Evolutionary conservation across 2,113 vertebrate species (phyloP).

Genomic region (Pogona vitticeps): DNA sequence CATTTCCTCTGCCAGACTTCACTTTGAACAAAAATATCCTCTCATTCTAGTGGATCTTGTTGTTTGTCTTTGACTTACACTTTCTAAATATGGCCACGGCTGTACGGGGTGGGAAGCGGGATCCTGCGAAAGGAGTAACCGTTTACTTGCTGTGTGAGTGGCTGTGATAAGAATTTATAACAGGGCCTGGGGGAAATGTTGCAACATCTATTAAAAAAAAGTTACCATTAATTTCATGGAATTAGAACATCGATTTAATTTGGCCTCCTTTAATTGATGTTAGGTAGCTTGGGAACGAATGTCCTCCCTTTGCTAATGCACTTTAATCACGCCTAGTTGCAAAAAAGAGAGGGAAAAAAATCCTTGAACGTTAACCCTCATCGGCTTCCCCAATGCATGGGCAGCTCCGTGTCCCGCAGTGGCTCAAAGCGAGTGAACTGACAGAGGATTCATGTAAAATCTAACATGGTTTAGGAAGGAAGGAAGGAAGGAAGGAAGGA

Average conservation of each 20-base stretch:
- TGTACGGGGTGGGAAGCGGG: neutral
- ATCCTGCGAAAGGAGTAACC: slow-evolving; percentile 55
- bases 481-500: neutral
- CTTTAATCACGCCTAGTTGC: slow-evolving; percentile 69
- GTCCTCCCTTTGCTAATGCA: slow-evolving; percentile 71
- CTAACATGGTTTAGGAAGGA: neutral
- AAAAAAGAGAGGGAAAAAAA: too few species aligned
- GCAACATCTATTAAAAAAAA: slow-evolving; percentile 74
- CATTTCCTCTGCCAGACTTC: neutral
- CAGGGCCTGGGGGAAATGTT: slow-evolving; percentile 72
- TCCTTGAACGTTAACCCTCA: slow-evolving; percentile 51
- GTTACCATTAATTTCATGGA: slow-evolving; percentile 77
- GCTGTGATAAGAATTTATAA: slow-evolving; percentile 74
- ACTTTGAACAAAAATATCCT: neutral
- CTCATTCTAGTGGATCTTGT: neutral
- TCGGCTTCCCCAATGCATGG: slow-evolving; percentile 1
- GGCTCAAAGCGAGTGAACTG: slow-evolving; percentile 66
- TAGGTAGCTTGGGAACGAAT: slow-evolving; percentile 72
- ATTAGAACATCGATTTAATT: slow-evolving; percentile 75
- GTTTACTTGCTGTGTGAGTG: slow-evolving; percentile 59
- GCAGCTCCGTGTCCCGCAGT: slow-evolving; percentile 53
- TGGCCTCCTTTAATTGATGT: slow-evolving; percentile 75
- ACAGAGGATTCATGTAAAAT: slow-evolving; percentile 16
- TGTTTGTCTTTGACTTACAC: neutral
- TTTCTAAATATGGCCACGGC: neutral